These are phyloP conservation scores for Aythya baeri DNA, from an alignment of 2,113 vertebrate species.

Conservation along the genomic window DNA sequence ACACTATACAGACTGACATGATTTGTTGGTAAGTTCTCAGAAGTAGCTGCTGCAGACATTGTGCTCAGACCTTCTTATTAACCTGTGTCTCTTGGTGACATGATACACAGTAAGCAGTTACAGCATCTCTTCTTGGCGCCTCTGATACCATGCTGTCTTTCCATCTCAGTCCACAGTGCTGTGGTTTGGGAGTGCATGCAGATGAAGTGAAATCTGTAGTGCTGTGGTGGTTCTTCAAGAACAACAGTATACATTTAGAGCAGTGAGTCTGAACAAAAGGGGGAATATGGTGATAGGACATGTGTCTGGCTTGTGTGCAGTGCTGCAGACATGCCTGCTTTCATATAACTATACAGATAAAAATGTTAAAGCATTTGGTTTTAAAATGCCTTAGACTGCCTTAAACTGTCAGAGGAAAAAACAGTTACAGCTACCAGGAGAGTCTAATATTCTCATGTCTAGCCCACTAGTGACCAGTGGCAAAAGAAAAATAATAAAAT, in stretches of 20 bases:
- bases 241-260: not conserved
- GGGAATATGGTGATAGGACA: not conserved
- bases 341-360: not conserved
- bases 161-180: not conserved
- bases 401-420: not conserved
- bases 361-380: not conserved
- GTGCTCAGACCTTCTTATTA: not conserved
- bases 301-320: not conserved
- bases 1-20: not conserved
- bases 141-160: not conserved
- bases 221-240: not conserved
- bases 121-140: not conserved
- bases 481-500: not conserved
- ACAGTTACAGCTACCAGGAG: not conserved
- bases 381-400: not conserved
- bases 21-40: not conserved
- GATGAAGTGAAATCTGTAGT: not conserved
- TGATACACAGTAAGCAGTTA: not conserved
- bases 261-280: not conserved
- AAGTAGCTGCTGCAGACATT: not conserved
- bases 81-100: not conserved
- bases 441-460: not conserved
- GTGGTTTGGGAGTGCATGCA: not conserved
- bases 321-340: not conserved
- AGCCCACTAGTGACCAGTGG: not conserved